These are phyloP conservation scores for Bujurquina vittata DNA, from an alignment of 2,113 vertebrate genomes.

Conservation along the genomic window DNA sequence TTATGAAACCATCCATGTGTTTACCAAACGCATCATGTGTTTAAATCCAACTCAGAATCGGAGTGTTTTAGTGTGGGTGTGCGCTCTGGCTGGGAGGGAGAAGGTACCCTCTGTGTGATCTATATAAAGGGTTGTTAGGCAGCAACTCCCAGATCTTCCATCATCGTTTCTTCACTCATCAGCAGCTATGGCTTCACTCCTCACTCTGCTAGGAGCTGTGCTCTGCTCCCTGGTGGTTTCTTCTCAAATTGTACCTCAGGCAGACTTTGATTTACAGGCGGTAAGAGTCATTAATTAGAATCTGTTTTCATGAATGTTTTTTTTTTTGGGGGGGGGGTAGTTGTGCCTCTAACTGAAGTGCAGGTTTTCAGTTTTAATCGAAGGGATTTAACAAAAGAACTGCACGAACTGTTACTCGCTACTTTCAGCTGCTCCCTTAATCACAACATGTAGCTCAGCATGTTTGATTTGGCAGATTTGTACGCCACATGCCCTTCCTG, in stretches of 20 bases:
- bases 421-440: too few relatives aligned
- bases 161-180: not conserved
- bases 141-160: not conserved
- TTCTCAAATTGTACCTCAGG: conserved; percentile 60
- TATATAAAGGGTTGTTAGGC: conserved; percentile 63
- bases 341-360: too few relatives aligned
- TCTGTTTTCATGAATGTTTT: not conserved
- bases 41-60: conserved; percentile 52
- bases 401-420: too few relatives aligned
- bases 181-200: conserved; percentile 53
- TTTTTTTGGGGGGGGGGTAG: too few relatives aligned
- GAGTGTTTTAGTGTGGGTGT: not conserved
- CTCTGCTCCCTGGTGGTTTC: conserved; percentile 41
- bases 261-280: conserved; percentile 80
- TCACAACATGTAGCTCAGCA: too few relatives aligned
- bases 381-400: too few relatives aligned
- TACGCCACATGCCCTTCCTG: too few relatives aligned
- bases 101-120: not conserved
- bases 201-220: conserved; percentile 58
- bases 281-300: conserved; percentile 70
- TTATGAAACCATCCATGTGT: not conserved
- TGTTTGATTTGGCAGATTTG: too few relatives aligned
- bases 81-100: not conserved
- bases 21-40: conserved; percentile 44
- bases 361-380: too few relatives aligned